Evolutionary conservation across 2,113 vertebrate genomes (phyloP), one percentile per base, ranked within the genome.

Genomic region (Rhinopomastus cyanomelas): DNA sequence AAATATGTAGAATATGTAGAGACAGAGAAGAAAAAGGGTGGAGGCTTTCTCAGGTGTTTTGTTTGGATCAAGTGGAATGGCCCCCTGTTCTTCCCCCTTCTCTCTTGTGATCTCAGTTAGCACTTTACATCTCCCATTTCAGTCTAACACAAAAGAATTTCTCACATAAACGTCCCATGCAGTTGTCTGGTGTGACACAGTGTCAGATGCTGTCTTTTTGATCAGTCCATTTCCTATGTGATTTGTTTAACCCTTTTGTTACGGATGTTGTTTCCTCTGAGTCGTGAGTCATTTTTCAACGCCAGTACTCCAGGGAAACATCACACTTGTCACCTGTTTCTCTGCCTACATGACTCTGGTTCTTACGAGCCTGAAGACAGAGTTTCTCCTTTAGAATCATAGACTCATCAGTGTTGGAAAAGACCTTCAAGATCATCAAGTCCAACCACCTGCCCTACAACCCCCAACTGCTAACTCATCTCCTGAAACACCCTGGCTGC

Each of bases 191-290:
- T 88, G 48, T 96, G 94, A 95, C 93, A 96, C 36, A 23, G 81
- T 95, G 93, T 94, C 94, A 96, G 90, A 94, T 90, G 93, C 93
- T 95, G 93, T 94, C 93, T 96, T 95, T 94, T 95, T 95, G 93
- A 95, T 95, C 95, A 95, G 91, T 92, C 94, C 92, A 81, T 95
- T 95, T 94, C 90, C 93, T 89, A 86, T 94, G 92, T 77, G 90
- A 92, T 89, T 94, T 94, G 88, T 92, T 95, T 95, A 95, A 96
- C 94, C 95, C 92, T 91, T 95, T 93, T 94, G 39, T 11, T 88
- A 88, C 86, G 95, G 93, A 55, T 51, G 72, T 66, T 93, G 88
- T 91, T 94, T 90, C 92, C 77, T 94, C 66, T 95, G 81, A 96
- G 85, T 75, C 20, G 1, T 94, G 92, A 94, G 62, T 94, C 94